These are phyloP conservation scores for Luperina nickerlii DNA, from an alignment of 2,888 invertebrate species.

Conservation along the genomic window DNA sequence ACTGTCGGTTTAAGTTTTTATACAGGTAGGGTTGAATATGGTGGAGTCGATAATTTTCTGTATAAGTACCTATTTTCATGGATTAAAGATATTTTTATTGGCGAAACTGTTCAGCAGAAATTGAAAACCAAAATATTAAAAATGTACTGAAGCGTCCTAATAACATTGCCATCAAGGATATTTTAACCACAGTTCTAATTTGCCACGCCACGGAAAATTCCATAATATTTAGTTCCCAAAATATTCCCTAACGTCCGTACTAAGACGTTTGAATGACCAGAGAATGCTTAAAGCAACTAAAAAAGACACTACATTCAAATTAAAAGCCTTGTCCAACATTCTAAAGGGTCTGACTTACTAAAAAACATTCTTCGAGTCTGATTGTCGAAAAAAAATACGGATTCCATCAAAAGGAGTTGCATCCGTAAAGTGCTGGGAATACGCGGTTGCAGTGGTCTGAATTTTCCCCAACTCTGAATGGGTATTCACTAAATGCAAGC, in stretches of 20 bases:
- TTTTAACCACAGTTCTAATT: not conserved
- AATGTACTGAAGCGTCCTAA: not conserved
- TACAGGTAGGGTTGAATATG: conserved; percentile 54
- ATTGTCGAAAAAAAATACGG: conserved; percentile 87
- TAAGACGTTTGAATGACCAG: conserved; percentile 35
- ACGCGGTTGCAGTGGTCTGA: conserved; percentile 82
- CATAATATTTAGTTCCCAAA: not conserved
- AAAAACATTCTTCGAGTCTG: conserved; percentile 79
- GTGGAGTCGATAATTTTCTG: conserved; percentile 29
- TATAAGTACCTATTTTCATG: not conserved
- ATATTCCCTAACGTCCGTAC: conserved; percentile 1
- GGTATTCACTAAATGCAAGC: conserved; percentile 88
- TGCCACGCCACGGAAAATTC: not conserved
- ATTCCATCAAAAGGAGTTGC: conserved; percentile 86
- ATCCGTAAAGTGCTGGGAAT: conserved; percentile 85
- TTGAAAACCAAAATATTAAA: not conserved
- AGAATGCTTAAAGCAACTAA: conserved; percentile 34
- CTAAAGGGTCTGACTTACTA: conserved; percentile 68
- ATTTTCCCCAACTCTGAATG: conserved; percentile 85
- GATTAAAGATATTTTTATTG: not conserved
- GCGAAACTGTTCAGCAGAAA: not conserved
- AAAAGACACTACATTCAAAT: conserved; percentile 61
- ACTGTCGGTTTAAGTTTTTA: conserved; percentile 72
- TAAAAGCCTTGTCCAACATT: conserved; percentile 66
- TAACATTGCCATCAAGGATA: too few relatives aligned